Percentiles rank a stretch among this genome's conserved stretches.
phyloP scores from a whole-genome alignment of 2,888 invertebrate species.

The Axea sp. region DNA sequence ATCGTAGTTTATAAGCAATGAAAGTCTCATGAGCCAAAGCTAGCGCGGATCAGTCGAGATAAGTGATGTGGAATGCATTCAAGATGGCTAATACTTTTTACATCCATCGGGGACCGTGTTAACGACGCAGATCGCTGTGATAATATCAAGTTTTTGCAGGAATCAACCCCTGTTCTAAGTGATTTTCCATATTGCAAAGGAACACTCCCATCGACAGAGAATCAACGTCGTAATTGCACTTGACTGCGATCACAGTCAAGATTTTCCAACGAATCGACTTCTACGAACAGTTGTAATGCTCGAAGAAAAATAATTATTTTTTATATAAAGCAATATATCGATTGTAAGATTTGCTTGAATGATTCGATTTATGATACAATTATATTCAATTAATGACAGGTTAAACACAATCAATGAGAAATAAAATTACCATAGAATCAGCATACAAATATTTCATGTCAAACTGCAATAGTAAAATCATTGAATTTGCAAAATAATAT shows the following conservation, averaged over 20 bases:
- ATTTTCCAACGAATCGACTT: too few relatives aligned
- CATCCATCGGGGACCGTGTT: slow-evolving; percentile 33
- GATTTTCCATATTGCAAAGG: slow-evolving; percentile 37
- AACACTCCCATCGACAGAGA: slow-evolving; percentile 8
- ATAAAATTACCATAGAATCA: too few relatives aligned
- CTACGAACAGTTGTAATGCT: too few relatives aligned
- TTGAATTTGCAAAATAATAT: too few relatives aligned
- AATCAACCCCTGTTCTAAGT: slow-evolving; percentile 20
- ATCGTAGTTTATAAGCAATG: slow-evolving; percentile 40
- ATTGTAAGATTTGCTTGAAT: too few relatives aligned
- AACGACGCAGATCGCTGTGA: slow-evolving; percentile 39
- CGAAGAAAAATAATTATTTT: too few relatives aligned
- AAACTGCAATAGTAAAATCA: too few relatives aligned
- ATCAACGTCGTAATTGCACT: slow-evolving; percentile 17
- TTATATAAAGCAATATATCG: too few relatives aligned
- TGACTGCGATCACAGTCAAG: slow-evolving; percentile 2
- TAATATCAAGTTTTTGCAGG: slow-evolving; percentile 29
- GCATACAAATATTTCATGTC: too few relatives aligned
- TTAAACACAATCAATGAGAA: too few relatives aligned
- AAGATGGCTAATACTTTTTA: slow-evolving; percentile 55
- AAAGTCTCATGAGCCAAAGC: slow-evolving; percentile 41
- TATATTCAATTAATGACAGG: too few relatives aligned
- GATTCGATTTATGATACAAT: too few relatives aligned
- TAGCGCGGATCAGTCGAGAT: slow-evolving; percentile 47
- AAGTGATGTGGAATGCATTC: slow-evolving; percentile 44